These are phyloP conservation scores for Pedicia rivosa DNA, from an alignment of 2,888 invertebrate species.

Conservation along the genomic window DNA sequence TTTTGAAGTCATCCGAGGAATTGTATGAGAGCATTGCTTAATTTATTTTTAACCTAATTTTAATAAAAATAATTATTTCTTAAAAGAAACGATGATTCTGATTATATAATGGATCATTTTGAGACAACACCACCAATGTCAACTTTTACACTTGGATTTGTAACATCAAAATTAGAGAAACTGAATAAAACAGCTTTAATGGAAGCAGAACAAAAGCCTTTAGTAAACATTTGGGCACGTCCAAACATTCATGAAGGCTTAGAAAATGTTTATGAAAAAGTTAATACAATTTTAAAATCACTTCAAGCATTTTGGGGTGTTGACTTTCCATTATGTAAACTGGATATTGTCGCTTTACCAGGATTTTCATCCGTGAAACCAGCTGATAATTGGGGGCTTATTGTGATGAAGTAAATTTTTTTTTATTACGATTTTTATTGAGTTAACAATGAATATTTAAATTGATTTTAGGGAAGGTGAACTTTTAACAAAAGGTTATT, in stretches of 20 bases:
- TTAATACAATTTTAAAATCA: constrained; percentile 38
- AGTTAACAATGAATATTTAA: constrained; percentile 4
- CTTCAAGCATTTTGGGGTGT: constrained; percentile 46
- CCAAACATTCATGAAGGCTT: constrained; percentile 31
- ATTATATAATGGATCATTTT: constrained; percentile 52
- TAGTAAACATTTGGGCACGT: constrained; percentile 32
- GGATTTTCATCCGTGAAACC: constrained; percentile 53
- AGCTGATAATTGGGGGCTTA: constrained; percentile 64
- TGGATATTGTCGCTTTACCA: constrained; percentile 60
- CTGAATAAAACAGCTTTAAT: constrained; percentile 12
- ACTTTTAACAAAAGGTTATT: constrained; percentile 43
- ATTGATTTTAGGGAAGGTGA: constrained; percentile 49
- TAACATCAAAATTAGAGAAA: constrained; percentile 46
- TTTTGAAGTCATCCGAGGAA: constrained; percentile 36
- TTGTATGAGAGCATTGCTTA: constrained; percentile 35
- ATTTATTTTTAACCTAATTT: constrained; percentile 3
- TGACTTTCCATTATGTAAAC: constrained; percentile 46
- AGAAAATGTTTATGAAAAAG: constrained; percentile 38
- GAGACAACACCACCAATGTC: constrained; percentile 58
- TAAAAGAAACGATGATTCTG: constrained; percentile 19
- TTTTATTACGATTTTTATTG: background rate
- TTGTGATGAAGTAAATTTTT: constrained; percentile 52
- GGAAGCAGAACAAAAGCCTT: too few species aligned
- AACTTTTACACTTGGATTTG: constrained; percentile 55
- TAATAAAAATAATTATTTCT: background rate